Base-by-base conservation (phyloP, 1,140 invertebrate genomes). In the Bathynomus jamesi region DNA sequence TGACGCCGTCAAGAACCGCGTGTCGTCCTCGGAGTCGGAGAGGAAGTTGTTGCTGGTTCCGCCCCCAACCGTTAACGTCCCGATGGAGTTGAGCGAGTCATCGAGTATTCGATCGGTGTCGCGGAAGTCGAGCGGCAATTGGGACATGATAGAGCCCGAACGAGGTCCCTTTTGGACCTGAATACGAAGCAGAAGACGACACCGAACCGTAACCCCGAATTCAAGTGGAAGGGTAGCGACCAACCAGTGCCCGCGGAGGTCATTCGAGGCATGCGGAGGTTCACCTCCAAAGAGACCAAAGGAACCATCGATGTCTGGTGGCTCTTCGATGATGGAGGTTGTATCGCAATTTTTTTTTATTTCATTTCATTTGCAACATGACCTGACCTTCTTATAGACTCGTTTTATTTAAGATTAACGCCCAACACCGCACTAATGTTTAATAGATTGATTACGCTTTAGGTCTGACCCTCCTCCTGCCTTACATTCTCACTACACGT, bases 301-400 rank as follows among this genome's bases (percentile, higher is more conserved):
- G 92, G 93, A 28, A 90, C 87, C 0, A 90, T 98, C 73, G 95
- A 98, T 83, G 94, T 97, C 25, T 98, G 94, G 92, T 98, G 95
- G 96, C 82, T 98, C 62, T 98, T 96, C 83, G 96, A 98, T 83
- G 95, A 98, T 83, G 96, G 94, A 80, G 93, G 87, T 80, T n/a
- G n/a, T n/a, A n/a, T n/a, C n/a, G n/a, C 11, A 53, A 53, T 21
- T 53, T 53, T 21, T 53, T 53, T 13, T 13, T 53, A 21, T 11
- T 21, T 21, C 21, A 53, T 53, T 53, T 53, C 46, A 11, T 53
- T 53, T 11, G 21, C 11, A 53, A 53, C 21, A 13, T 53, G 46
- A 53, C 46, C 46, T 53, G 46, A 11, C 46, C 46, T 53, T 53
- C 11, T 11, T 11, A 11, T 11, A 21, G 46, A 13, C 46, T 11